Evolutionary conservation across 2,888 invertebrate genomes (phyloP), one percentile per base, ranked within the genome.

Genomic region (Chloromyia formosa): DNA sequence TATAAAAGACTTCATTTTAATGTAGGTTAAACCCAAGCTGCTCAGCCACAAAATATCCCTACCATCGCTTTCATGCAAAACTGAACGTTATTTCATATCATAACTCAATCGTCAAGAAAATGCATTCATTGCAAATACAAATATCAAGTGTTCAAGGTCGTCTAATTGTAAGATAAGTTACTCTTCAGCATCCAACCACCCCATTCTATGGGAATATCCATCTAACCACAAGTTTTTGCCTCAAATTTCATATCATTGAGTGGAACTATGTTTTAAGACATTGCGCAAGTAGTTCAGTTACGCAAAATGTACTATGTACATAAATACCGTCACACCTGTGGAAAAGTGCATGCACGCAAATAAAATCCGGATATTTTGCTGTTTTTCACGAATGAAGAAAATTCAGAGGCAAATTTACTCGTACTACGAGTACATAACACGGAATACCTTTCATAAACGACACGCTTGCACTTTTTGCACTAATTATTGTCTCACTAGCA

Each of bases 141-240:
- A 49, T 49, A 49, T 49, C 49, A n/a, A 49, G 10, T 49, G 49
- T 49, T 49, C 49, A 49, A 49, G 49, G 49, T n/a, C 49, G 16
- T 49, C 49, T n/a, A n/a, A n/a, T 42, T 42, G 42, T 42, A 49
- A 49, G 16, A 12, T 49, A n/a, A 12, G 16, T 49, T n/a, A 49
- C 5, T n/a, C 49, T 12, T 49, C 12, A 49, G 49, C 49, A 49
- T 49, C 49, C 49, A 56, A 20, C 18, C 56, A 18, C 22, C 56
- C 18, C 18, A 56, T 20, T 20, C 56, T 18, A 18, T 56, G 56
- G 18, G 56, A 56, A 56, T 56, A 56, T 20, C 56, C 20, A 10
- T 16, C 16, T 10, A 56, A 56, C 56, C 56, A 20, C 56, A 56
- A 56, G 20, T 56, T 56, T 56, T 56, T 56, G 56, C 22, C 16